Percentiles rank a stretch among this genome's conserved stretches.
Evolutionary conservation across 1,140 invertebrate genomes (phyloP).

Genomic region (Bombus ignitus): DNA sequence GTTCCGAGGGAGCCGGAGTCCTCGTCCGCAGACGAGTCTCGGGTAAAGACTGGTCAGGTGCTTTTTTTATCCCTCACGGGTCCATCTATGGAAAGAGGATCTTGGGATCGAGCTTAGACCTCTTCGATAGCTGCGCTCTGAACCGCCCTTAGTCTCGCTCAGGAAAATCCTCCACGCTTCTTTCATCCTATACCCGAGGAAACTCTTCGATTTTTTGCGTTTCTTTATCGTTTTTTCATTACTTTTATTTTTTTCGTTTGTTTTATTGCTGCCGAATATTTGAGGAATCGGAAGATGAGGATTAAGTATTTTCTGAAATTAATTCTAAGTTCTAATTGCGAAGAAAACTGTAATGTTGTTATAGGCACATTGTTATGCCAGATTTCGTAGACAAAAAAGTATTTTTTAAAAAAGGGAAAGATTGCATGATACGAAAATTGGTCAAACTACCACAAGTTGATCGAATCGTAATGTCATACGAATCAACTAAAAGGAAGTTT

Average conservation of each 20-base stretch:
- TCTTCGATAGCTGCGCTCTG: neutral
- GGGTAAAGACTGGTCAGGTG: constrained; percentile 41
- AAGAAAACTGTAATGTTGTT: neutral
- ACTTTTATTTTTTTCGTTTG: neutral
- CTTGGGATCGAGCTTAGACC: neutral
- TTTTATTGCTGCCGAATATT: neutral
- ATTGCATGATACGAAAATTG: neutral
- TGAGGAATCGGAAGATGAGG: neutral
- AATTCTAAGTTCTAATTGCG: neutral
- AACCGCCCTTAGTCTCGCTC: neutral
- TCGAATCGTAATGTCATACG: neutral
- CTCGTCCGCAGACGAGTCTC: neutral
- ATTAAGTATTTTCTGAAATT: neutral
- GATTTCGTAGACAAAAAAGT: too few species aligned
- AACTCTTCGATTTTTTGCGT: neutral
- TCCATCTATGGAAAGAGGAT: constrained; percentile 53
- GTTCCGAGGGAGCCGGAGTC: neutral
- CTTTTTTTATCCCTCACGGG: constrained; percentile 12
- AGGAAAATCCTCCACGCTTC: neutral
- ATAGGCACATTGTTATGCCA: too few species aligned
- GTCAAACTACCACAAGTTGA: neutral
- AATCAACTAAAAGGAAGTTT: constrained; percentile 1
- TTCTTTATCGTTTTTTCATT: neutral
- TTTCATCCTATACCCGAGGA: neutral
- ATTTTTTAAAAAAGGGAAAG: neutral